Percentiles rank a stretch among this genome's conserved stretches.
These are phyloP conservation scores for Heliconius charithonia DNA, from an alignment of 2,888 invertebrate species.

Conservation along the genomic window DNA sequence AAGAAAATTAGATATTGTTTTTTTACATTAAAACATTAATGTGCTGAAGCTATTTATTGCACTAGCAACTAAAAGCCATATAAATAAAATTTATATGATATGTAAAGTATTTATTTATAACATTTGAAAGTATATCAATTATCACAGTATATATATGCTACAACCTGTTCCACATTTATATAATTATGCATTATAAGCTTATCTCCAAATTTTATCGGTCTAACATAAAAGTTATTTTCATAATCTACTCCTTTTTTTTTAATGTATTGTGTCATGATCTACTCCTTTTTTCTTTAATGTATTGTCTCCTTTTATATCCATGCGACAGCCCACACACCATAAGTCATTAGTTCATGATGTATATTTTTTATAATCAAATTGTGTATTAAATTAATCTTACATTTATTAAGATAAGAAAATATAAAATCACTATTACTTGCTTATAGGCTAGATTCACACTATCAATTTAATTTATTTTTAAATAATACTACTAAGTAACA, in stretches of 20 bases:
- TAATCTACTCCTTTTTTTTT: too few relatives aligned
- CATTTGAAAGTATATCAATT: neutral
- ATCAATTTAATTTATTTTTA: too few relatives aligned
- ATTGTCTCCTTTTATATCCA: neutral
- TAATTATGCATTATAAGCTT: neutral
- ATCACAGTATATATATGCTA: neutral
- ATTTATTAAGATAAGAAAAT: neutral
- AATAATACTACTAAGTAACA: neutral
- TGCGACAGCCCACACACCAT: neutral
- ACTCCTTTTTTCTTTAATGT: neutral
- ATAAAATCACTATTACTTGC: neutral
- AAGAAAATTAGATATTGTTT: neutral
- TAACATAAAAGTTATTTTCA: neutral
- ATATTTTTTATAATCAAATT: too few relatives aligned
- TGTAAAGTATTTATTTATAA: neutral
- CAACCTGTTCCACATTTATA: neutral
- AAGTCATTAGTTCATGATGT: neutral
- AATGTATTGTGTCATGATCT: neutral
- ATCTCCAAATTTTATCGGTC: too few relatives aligned
- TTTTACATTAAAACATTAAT: neutral
- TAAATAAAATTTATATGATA: neutral
- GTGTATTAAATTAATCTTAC: neutral
- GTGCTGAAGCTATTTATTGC: neutral
- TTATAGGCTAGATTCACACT: neutral
- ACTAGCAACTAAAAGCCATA: neutral